A percentile compares a stretch with the other conserved stretches of the same genome.
Conservation (phyloP, 1,140 invertebrate genomes). For the Drosophila leontia region DNA sequence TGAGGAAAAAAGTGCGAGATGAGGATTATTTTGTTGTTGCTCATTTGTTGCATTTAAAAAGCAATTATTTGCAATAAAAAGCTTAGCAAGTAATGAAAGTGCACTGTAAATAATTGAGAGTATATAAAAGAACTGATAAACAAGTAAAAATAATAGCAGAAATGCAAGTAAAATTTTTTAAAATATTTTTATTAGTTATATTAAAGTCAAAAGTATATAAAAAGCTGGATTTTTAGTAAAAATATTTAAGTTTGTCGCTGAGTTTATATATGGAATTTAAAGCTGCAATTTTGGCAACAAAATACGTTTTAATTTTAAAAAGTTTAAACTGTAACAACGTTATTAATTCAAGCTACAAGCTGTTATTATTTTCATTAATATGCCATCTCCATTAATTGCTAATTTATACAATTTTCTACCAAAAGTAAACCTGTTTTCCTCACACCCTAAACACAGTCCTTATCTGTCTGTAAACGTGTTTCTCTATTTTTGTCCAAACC, state of each 20-base stretch:
- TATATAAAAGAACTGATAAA: background rate
- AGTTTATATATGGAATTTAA: too few relatives aligned
- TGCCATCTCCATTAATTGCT: background rate
- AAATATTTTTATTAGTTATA: too few relatives aligned
- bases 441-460: background rate
- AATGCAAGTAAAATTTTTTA: background rate
- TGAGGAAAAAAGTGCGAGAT: background rate
- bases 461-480: constrained; percentile 5
- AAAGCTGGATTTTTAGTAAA: too few relatives aligned
- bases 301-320: background rate
- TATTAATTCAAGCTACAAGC: background rate
- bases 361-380: too few relatives aligned
- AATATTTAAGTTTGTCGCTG: too few relatives aligned
- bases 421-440: background rate
- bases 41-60: constrained; percentile 64
- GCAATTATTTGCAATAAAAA: constrained; percentile 64
- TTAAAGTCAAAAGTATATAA: too few relatives aligned
- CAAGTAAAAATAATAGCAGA: fast-evolving
- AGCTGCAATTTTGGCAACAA: background rate
- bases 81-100: constrained; percentile 1
- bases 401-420: background rate
- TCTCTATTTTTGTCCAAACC: constrained; percentile 3
- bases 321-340: background rate
- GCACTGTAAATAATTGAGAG: background rate
- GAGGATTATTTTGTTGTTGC: constrained; percentile 20